A percentile compares a stretch with the other conserved stretches of the same genome.
These are phyloP conservation scores for Podilymbus podiceps DNA, from an alignment of 2,113 vertebrate species.

Conservation along the genomic window DNA sequence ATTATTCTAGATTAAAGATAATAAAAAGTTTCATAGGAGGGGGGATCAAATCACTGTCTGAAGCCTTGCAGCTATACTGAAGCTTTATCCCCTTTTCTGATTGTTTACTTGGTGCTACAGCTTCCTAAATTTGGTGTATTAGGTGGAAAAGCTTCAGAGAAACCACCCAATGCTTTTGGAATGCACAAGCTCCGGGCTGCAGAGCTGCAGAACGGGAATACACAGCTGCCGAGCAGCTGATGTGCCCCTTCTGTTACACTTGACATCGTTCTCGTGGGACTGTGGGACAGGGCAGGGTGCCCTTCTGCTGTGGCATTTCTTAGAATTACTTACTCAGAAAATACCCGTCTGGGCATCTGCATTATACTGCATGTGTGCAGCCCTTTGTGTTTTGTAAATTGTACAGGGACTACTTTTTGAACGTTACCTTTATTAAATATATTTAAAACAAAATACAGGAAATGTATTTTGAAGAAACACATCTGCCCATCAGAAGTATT, in stretches of 20 bases:
- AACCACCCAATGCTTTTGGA: background rate
- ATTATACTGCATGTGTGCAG: background rate
- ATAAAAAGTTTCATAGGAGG: background rate
- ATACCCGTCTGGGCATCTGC: background rate
- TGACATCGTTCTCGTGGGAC: background rate
- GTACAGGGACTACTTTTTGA: background rate
- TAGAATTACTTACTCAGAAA: background rate
- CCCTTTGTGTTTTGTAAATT: background rate
- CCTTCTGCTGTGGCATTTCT: background rate
- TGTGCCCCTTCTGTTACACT: background rate
- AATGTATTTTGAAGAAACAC: constrained; percentile 3
- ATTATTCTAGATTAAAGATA: background rate
- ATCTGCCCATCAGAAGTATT: background rate
- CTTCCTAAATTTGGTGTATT: background rate
- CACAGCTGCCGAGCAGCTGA: background rate
- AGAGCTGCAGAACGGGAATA: background rate
- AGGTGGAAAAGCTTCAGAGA: background rate
- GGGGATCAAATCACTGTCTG: background rate
- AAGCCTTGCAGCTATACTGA: background rate
- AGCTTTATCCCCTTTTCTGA: background rate
- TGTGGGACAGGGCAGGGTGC: background rate
- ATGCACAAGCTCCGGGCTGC: background rate
- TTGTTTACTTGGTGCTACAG: background rate
- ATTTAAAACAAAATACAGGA: background rate
- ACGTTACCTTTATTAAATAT: background rate